Conservation (phyloP, 1,140 invertebrate species). For the Telenomus remus region DNA sequence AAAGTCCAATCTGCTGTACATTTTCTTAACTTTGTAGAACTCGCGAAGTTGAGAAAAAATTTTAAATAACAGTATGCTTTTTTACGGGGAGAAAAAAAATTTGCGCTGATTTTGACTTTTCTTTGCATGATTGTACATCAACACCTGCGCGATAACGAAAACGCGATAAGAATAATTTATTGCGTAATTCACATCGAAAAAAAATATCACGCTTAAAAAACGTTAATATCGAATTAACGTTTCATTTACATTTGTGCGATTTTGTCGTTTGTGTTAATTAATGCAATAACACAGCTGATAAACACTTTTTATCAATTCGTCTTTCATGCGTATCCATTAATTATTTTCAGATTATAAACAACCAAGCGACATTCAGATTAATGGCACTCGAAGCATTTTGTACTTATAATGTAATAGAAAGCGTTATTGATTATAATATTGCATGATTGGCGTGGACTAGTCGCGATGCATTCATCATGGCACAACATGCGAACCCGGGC, state of each 20-base stretch:
- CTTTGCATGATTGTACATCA: not conserved
- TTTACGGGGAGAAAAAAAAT: too few relatives aligned
- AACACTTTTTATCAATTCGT: conserved; percentile 1
- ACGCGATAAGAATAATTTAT: too few relatives aligned
- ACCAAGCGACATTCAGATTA: conserved; percentile 9
- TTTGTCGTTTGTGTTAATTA: not conserved
- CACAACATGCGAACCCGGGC: conserved; percentile 62
- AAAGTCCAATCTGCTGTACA: too few relatives aligned
- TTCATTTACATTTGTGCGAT: conserved; percentile 28
- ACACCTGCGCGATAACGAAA: not conserved
- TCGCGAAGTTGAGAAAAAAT: too few relatives aligned
- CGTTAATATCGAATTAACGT: not conserved
- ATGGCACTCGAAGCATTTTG: conserved; percentile 30
- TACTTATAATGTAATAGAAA: conserved; percentile 63
- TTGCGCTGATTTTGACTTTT: too few relatives aligned
- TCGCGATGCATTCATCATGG: conserved; percentile 66
- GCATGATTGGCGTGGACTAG: conserved; percentile 72
- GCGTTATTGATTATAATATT: conserved; percentile 73
- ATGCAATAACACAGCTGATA: not conserved
- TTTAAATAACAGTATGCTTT: too few relatives aligned
- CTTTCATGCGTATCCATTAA: conserved; percentile 4
- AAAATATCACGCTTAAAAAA: too few relatives aligned
- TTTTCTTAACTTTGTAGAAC: too few relatives aligned
- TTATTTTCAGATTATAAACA: conserved; percentile 4
- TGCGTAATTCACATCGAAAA: not conserved